Evolutionary conservation across 2,888 invertebrate genomes (phyloP).

Genomic region (Lysandra bellargus): DNA sequence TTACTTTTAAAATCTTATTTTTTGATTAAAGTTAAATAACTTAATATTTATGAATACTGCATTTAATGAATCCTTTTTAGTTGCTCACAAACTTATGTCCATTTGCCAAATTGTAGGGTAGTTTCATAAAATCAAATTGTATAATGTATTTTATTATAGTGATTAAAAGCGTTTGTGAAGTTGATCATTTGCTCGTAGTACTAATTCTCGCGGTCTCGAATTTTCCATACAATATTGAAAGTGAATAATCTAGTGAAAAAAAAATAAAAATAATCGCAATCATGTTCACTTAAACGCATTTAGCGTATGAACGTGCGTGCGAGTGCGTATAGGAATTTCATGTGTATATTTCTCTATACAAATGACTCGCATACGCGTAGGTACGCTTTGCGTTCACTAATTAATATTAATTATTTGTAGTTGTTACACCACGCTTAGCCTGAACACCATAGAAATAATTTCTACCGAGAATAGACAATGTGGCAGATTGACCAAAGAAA

Average conservation of each 20-base stretch:
- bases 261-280: neutral
- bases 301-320: no score
- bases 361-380: no score
- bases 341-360: no score
- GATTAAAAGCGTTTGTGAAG: constrained; percentile 30
- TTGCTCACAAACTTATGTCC: neutral
- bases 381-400: no score
- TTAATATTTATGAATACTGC: neutral
- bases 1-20: neutral
- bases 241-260: neutral
- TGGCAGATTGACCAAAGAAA: no score
- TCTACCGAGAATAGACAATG: no score
- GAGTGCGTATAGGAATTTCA: no score
- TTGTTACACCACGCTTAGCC: no score
- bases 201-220: neutral
- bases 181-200: constrained; percentile 46
- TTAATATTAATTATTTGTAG: no score
- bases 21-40: neutral
- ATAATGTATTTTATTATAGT: constrained; percentile 22
- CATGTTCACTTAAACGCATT: no score
- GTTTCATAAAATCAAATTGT: neutral
- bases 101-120: neutral
- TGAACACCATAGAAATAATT: no score
- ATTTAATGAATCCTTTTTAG: neutral
- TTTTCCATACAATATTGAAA: neutral